Base-by-base conservation (phyloP, 2,797 vertebrate genomes). In the Pipistrellus kuhlii region DNA sequence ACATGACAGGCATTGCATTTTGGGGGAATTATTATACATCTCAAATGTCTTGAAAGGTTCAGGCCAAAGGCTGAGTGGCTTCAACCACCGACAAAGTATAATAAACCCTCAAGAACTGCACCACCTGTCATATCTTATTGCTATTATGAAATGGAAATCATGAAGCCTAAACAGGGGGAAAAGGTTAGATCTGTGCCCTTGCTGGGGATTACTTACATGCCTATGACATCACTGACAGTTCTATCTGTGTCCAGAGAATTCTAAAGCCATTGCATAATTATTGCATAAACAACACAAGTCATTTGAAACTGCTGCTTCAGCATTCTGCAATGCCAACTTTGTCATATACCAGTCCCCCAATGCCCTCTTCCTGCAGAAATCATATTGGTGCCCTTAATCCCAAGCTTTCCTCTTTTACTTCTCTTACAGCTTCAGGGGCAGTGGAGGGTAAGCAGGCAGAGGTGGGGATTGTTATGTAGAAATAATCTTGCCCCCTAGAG, bases 41-140 rank as follows among this genome's bases (percentile, higher is more conserved):
- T 98, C 94, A 95, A 97, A 97, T 98, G 97, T 96, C 97, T 98
- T 96, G 96, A 98, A 98, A 98, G 97, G 97, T 97, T 96, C 48
- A 93, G 97, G 97, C 97, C 98, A 98, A 98, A 98, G 98, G 98
- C 97, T 98, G 98, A 97, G 96, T 98, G 97, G 97, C 97, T 98
- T 98, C 98, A 98, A 90, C 94, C 97, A 98, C 98, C 95, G 96
- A 98, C 98, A 96, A 97, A 98, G 97, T 95, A 85, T 97, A 98
- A 98, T 98, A 97, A 97, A 97, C 77, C 96, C 96, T 97, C 91
- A 85, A 98, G 97, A 97, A 98, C 97, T 86, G 87, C 89, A 96
- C 96, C 97, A 97, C 97, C 97, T 98, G 96, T 97, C 90, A 90
- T 95, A 94, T 97, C 96, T 98, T 97, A 98, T 96, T 97, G 98